Conservation (phyloP, 1,140 invertebrate genomes). For the Ostrea denselamellosa region DNA sequence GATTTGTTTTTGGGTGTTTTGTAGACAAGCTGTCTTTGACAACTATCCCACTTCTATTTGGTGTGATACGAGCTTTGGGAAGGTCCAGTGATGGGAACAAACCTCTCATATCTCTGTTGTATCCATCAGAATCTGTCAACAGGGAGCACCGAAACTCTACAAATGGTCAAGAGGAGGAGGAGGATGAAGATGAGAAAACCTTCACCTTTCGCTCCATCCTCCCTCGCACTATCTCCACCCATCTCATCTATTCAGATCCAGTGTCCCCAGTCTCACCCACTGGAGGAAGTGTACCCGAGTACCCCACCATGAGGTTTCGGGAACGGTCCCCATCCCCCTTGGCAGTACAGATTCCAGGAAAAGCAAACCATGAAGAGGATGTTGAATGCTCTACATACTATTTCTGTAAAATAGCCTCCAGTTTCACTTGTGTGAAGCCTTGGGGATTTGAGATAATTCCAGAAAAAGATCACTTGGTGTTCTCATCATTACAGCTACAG, state of each 20-base stretch:
- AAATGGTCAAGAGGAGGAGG: conserved; percentile 22
- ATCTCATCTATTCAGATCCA: conserved; percentile 80
- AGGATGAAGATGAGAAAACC: conserved; percentile 66
- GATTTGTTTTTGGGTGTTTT: conserved; percentile 42
- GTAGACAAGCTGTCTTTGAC: conserved; percentile 88
- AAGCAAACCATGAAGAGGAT: conserved; percentile 46
- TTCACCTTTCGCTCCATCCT: conserved; percentile 87
- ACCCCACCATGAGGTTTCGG: conserved; percentile 49
- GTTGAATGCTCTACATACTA: conserved; percentile 89
- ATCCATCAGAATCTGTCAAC: conserved; percentile 81
- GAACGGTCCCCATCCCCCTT: conserved; percentile 79
- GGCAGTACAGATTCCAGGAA: conserved; percentile 45
- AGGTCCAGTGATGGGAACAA: conserved; percentile 86
- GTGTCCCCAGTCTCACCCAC: conserved; percentile 51
- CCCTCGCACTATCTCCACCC: conserved; percentile 92
- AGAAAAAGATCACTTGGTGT: conserved; percentile 76
- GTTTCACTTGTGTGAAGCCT: conserved; percentile 82
- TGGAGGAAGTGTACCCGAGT: conserved; percentile 48
- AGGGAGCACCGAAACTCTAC: conserved; percentile 51
- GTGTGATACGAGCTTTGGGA: conserved; percentile 92
- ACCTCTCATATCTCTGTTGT: conserved; percentile 90
- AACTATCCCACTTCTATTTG: conserved; percentile 91
- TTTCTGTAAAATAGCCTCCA: conserved; percentile 94
- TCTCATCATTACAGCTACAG: conserved; percentile 76
- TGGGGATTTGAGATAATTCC: conserved; percentile 75